Evolutionary conservation across 2,797 vertebrate genomes (phyloP).

Genomic region (Sphenodon punctatus): DNA sequence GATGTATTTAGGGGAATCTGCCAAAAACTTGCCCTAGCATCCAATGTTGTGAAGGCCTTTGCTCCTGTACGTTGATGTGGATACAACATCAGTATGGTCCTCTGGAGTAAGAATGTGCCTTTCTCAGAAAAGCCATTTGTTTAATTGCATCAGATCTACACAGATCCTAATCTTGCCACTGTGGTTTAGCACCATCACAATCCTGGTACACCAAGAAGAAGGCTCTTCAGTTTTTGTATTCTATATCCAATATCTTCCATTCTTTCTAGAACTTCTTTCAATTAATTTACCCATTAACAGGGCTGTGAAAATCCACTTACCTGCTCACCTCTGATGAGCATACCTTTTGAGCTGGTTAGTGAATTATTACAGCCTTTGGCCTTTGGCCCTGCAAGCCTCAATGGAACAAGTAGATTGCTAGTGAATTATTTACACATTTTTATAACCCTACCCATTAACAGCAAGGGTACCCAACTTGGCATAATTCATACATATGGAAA

Average conservation of each 20-base stretch:
- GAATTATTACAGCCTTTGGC: no score
- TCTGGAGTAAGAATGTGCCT: background rate
- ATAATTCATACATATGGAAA: background rate
- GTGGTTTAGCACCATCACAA: background rate
- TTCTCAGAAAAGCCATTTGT: background rate
- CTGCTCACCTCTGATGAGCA: no score
- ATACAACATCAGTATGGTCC: background rate
- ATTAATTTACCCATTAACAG: no score
- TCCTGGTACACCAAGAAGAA: background rate
- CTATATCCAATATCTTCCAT: background rate
- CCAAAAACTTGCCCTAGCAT: background rate
- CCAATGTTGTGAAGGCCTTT: background rate
- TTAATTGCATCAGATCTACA: background rate
- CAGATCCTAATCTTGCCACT: background rate
- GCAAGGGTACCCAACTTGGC: background rate
- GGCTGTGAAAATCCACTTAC: no score
- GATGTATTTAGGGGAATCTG: background rate
- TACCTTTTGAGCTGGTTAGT: no score
- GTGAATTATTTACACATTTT: no score
- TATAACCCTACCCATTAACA: background rate
- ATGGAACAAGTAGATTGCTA: no score
- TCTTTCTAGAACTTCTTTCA: background rate
- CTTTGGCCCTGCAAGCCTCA: no score
- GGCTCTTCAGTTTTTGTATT: background rate
- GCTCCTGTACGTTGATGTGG: background rate